Conservation (phyloP, 2,888 invertebrate species). For the Chalcis sispes region DNA sequence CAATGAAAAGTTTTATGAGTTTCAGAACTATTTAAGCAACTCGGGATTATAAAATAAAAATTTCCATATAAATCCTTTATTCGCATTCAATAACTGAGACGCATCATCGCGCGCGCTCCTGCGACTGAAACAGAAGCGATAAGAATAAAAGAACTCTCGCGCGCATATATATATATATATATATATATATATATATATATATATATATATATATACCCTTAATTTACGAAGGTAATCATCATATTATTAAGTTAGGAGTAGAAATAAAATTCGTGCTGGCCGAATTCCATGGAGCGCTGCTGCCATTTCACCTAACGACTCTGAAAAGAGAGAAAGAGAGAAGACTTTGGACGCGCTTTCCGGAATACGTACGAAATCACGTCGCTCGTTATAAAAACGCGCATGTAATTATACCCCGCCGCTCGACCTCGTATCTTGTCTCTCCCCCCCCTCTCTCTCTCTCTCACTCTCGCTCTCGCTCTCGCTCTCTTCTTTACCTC, state of each 20-base stretch:
- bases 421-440: slow-evolving; percentile 6
- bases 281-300: not conserved
- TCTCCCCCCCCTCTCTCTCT: too few relatives aligned
- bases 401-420: slow-evolving; percentile 43
- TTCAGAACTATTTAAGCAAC: too few relatives aligned
- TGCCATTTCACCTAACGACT: not conserved
- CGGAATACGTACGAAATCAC: slow-evolving; percentile 31
- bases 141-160: too few relatives aligned
- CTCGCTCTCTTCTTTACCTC: too few relatives aligned
- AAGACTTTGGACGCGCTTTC: not conserved
- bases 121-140: too few relatives aligned
- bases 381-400: slow-evolving; percentile 39
- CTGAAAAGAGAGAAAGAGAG: not conserved
- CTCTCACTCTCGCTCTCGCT: not conserved
- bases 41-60: too few relatives aligned
- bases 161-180: too few relatives aligned
- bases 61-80: too few relatives aligned
- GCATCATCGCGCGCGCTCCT: too few relatives aligned
- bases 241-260: slow-evolving; percentile 12
- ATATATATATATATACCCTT: not conserved
- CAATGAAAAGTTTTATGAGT: too few relatives aligned
- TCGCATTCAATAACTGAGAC: too few relatives aligned
- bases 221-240: slow-evolving; percentile 11
- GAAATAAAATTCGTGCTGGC: slow-evolving; percentile 1
- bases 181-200: too few relatives aligned